A percentile compares a stretch with the other conserved stretches of the same genome.
Evolutionary conservation across 2,113 vertebrate genomes (phyloP).

Genomic region (Pelodiscus sinensis): DNA sequence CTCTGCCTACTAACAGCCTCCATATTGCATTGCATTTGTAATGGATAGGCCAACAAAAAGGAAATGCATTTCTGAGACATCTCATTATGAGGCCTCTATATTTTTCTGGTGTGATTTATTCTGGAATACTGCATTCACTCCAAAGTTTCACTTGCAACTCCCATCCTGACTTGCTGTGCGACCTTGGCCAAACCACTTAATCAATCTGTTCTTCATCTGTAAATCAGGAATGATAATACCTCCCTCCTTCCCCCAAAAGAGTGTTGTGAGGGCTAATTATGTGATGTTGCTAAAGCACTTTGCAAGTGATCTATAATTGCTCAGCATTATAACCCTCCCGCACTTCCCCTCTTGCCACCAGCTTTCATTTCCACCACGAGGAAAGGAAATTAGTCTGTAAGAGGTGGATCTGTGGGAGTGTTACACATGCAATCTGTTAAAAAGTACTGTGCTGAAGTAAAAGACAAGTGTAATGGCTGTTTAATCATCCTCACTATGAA

Average conservation of each 20-base stretch:
- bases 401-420: not conserved
- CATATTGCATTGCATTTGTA: not conserved
- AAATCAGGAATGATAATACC: not conserved
- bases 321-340: not conserved
- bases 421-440: slow-evolving; percentile 33
- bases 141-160: not conserved
- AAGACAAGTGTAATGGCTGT: slow-evolving; percentile 73
- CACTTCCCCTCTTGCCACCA: not conserved
- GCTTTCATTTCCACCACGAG: not conserved
- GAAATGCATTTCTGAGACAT: not conserved
- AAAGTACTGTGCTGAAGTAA: slow-evolving; percentile 46
- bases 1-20: not conserved
- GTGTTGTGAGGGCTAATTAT: not conserved
- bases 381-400: not conserved
- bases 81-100: not conserved
- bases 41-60: not conserved
- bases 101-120: not conserved
- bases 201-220: not conserved
- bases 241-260: not conserved
- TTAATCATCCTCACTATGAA: slow-evolving; percentile 79
- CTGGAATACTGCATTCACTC: not conserved
- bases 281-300: not conserved
- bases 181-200: not conserved
- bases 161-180: not conserved
- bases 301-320: not conserved